phyloP scores from a whole-genome alignment of 2,797 vertebrate species.

The Hydrolagus colliei region DNA sequence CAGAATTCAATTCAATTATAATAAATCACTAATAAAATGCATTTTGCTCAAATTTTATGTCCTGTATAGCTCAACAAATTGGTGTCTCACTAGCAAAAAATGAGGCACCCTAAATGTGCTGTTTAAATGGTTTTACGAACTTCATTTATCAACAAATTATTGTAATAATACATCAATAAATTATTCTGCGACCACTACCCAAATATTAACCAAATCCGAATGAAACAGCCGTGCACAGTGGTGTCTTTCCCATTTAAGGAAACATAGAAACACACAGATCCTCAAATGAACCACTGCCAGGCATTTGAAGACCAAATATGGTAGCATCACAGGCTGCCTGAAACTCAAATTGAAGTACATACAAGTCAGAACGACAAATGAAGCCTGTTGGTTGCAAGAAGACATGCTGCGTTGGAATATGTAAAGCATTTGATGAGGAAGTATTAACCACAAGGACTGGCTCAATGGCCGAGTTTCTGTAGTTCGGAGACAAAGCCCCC shows the following conservation, averaged over 20 bases:
- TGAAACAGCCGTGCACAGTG: not conserved
- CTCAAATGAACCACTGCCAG: slow-evolving; percentile 50
- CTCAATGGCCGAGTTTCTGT: too few relatives aligned
- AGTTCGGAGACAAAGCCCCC: too few relatives aligned
- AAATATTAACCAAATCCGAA: not conserved
- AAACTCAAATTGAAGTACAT: slow-evolving; percentile 37
- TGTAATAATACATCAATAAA: not conserved
- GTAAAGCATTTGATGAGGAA: not conserved
- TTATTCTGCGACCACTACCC: not conserved
- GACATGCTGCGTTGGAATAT: not conserved
- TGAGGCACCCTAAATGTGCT: too few relatives aligned
- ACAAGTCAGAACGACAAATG: slow-evolving; percentile 34
- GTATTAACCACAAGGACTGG: too few relatives aligned
- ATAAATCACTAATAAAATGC: too few relatives aligned
- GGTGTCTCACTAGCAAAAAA: too few relatives aligned
- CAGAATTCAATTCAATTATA: too few relatives aligned
- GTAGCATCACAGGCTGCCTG: slow-evolving; percentile 47
- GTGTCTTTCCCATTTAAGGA: slow-evolving; percentile 69
- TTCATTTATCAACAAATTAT: slow-evolving; percentile 1
- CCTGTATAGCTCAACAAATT: too few relatives aligned
- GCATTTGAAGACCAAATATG: slow-evolving; percentile 78
- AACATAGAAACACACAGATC: slow-evolving; percentile 60
- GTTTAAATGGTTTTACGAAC: too few relatives aligned
- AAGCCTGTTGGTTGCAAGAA: slow-evolving; percentile 12
- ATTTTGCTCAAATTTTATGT: too few relatives aligned